Evolutionary conservation across 2,113 vertebrate genomes (phyloP).

Genomic region (Raja brachyura): DNA sequence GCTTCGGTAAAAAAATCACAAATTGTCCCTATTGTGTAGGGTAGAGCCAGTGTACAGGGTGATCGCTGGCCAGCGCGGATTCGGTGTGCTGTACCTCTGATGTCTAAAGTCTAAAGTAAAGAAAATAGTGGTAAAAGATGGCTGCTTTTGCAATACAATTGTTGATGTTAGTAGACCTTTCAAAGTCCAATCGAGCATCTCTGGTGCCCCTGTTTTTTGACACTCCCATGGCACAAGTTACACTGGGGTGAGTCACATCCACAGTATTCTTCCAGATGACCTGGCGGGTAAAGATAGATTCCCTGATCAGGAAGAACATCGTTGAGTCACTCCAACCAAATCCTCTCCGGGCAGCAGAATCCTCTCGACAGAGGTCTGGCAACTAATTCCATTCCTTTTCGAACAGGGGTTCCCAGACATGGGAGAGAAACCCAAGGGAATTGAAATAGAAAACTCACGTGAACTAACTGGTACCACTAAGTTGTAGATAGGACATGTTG

Average conservation of each 20-base stretch:
- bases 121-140: not conserved
- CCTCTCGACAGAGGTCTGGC: not conserved
- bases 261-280: no score
- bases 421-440: not conserved
- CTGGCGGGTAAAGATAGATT: not conserved
- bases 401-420: not conserved
- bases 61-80: no score
- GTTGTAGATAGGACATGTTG: no score
- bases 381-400: not conserved
- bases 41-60: no score
- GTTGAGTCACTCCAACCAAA: not conserved
- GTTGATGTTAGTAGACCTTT: not conserved
- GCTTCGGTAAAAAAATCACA: no score
- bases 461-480: not conserved
- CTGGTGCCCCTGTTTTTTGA: no score
- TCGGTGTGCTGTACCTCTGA: no score
- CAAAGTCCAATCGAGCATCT: not conserved
- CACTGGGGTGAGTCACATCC: not conserved
- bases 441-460: not conserved
- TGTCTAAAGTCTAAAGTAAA: not conserved
- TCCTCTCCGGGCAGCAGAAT: not conserved
- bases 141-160: not conserved
- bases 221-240: no score
- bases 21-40: no score
- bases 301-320: not conserved